These are phyloP conservation scores for Protobothrops flavoviridis DNA, from an alignment of 2,113 vertebrate genomes.

Conservation along the genomic window DNA sequence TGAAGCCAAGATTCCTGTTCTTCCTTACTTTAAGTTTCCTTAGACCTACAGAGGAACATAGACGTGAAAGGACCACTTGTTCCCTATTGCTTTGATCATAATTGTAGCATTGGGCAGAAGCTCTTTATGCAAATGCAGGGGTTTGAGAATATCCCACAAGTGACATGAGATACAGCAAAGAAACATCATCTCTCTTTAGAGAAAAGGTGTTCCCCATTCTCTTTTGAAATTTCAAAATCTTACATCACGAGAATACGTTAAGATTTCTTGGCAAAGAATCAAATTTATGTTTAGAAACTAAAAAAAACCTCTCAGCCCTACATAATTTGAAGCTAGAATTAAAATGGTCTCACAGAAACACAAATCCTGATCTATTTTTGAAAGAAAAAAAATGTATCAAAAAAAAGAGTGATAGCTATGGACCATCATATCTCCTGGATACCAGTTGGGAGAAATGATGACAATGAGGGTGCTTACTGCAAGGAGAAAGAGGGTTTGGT, in stretches of 20 bases:
- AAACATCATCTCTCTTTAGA: neutral
- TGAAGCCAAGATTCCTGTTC: too few species aligned
- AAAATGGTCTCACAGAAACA: neutral
- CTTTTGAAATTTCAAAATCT: neutral
- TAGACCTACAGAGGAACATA: too few species aligned
- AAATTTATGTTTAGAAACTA: neutral
- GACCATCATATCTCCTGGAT: neutral
- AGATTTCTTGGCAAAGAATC: neutral
- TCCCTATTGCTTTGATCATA: too few species aligned
- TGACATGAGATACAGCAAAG: neutral
- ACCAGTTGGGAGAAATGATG: neutral
- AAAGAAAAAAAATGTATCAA: neutral
- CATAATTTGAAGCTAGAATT: neutral
- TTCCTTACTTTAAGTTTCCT: too few species aligned
- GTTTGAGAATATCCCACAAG: neutral
- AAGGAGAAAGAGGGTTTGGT: too few species aligned
- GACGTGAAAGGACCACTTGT: too few species aligned
- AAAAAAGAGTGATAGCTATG: neutral
- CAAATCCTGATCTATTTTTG: neutral
- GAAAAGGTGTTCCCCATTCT: neutral
- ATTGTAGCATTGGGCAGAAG: too few species aligned
- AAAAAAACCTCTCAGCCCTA: neutral
- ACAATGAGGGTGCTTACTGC: too few species aligned
- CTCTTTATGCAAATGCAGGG: too few species aligned
- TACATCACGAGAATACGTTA: neutral